Conservation (phyloP, 2,113 vertebrate genomes). For the Spheniscus mendiculus region DNA sequence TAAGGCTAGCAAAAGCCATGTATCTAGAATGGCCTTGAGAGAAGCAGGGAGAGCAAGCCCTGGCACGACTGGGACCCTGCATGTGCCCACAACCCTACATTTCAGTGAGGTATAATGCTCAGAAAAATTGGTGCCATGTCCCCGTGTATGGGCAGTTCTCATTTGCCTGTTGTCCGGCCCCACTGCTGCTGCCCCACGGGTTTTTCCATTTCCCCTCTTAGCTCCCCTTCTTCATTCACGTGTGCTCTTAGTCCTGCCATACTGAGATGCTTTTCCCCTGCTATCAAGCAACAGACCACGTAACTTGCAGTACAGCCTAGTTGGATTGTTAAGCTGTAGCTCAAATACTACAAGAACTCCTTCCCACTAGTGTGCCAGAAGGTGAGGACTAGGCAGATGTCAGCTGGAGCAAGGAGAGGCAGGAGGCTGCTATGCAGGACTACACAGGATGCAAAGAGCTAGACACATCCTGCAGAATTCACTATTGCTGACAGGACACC, state of each 20-base stretch:
- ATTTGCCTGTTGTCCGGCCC: not conserved
- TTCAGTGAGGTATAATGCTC: not conserved
- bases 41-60: not conserved
- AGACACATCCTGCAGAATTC: not conserved
- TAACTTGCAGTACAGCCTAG: not conserved
- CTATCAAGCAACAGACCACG: not conserved
- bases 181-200: not conserved
- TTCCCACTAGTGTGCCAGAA: not conserved
- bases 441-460: not conserved
- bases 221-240: not conserved
- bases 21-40: not conserved
- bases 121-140: not conserved
- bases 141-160: not conserved
- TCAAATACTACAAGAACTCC: not conserved
- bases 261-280: not conserved
- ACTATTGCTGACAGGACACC: not conserved
- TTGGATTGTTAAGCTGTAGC: not conserved
- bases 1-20: not conserved
- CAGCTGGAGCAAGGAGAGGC: not conserved
- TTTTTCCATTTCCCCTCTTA: not conserved
- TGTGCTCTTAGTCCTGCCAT: not conserved
- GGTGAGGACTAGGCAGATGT: not conserved
- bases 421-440: not conserved
- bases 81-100: accelerated
- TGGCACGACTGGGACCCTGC: not conserved